Percentiles rank a stretch among this genome's conserved stretches.
Conservation (phyloP, 2,113 vertebrate species). For the Sinocyclocheilus rhinocerous region DNA sequence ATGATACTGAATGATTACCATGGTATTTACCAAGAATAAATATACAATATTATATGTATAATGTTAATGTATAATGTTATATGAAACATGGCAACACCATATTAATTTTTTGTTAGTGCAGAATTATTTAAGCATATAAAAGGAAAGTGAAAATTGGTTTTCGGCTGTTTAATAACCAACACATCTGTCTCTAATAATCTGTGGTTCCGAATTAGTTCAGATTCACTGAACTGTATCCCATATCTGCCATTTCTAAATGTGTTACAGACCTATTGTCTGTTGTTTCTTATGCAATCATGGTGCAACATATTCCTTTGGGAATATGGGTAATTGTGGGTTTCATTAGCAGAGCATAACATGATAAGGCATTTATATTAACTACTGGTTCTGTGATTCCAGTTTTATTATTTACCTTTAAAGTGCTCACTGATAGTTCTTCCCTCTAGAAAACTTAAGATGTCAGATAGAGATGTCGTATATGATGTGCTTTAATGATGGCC, state of each 20-base stretch:
- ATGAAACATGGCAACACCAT: neutral
- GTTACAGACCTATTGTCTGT: conserved; percentile 48
- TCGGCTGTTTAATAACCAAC: conserved; percentile 8
- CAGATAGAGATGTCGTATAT: conserved; percentile 2
- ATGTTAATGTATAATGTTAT: too few relatives aligned
- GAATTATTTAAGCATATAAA: neutral
- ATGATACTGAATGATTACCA: neutral
- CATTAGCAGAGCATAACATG: conserved; percentile 68
- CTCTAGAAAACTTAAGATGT: conserved; percentile 2
- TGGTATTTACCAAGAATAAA: neutral
- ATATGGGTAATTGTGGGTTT: conserved; percentile 75
- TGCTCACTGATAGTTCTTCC: conserved; percentile 26
- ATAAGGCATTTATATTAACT: conserved; percentile 58
- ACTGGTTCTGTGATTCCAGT: conserved; percentile 55
- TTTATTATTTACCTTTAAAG: conserved; percentile 70
- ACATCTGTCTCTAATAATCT: conserved; percentile 36
- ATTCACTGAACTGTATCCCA: conserved; percentile 13
- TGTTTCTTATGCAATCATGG: conserved; percentile 71
- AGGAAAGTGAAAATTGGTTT: neutral
- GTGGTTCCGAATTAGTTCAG: conserved; percentile 23
- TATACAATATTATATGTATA: too few relatives aligned
- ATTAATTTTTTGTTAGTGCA: neutral
- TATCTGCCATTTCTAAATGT: conserved; percentile 30
- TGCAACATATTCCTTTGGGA: conserved; percentile 66
- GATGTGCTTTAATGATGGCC: conserved; percentile 10